Base-by-base conservation (phyloP, 2,797 vertebrate species). In the Acanthurus leucopareius region DNA sequence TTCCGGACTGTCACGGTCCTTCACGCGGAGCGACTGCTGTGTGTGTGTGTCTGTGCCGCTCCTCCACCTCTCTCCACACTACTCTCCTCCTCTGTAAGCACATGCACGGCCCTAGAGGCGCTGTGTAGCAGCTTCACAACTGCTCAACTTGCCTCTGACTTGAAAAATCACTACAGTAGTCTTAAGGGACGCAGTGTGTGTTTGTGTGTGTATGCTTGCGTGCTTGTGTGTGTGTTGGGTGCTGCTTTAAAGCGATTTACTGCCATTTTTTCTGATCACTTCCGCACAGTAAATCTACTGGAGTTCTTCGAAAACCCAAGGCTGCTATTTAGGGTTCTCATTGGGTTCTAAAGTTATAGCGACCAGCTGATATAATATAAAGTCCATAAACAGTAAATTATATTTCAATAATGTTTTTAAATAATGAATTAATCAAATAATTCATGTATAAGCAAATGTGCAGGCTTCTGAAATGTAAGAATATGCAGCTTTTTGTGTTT, bases 71-170 rank as follows among this genome's bases (percentile, higher is more conserved):
- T 57, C 44, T 35, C 42, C 57, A 4, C 56, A 15, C 35, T 28
- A 19, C 69, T 79, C 67, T 77, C 68, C 75, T 75, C 78, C 80
- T 83, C 82, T 70, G 64, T 19, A 7, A 25, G 62, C 63, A 48
- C 77, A 57, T 9, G 48, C 66, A 3, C 74, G 42, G 60, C 88
- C 69, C 85, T 83, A 80, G 89, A 85, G 91, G 89, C 87, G 85
- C 83, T 77, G 88, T 81, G 84, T 3, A 54, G 85, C 75, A 70
- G 65, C 67, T 45, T 35, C 73, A 59, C 73, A 38, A 75, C 70
- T 60, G 52, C 52, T 58, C 66, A 73, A 83, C 61, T 76, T 72
- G 28, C 25, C 53, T 77, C 7, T 28, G 58, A 80, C 59, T 73
- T 51, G 35, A 40, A 11, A 63, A 84, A 69, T 48, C 79, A 84